Percentiles rank a stretch among this genome's conserved stretches.
phyloP scores from a whole-genome alignment of 2,797 vertebrate genomes.

The Eidolon dupreanum region DNA sequence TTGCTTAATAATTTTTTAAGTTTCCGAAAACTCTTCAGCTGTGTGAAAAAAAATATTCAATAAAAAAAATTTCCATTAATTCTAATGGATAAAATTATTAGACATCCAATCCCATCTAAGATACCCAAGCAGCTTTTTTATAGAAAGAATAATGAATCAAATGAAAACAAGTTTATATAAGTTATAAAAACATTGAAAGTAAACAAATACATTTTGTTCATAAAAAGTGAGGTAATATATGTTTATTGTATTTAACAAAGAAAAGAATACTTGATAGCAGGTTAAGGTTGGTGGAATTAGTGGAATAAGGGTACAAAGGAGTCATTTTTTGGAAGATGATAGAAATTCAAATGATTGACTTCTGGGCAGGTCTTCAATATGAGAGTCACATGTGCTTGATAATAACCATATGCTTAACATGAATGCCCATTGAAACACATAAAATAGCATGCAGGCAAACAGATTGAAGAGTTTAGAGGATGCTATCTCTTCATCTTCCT shows the following conservation, averaged over 20 bases:
- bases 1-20: not conserved
- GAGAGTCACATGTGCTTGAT: not conserved
- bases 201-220: not conserved
- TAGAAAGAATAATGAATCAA: not conserved
- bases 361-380: not conserved
- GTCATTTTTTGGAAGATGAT: not conserved
- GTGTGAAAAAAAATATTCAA: not conserved
- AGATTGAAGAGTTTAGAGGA: not conserved
- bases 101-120: not conserved
- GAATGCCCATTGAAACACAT: not conserved
- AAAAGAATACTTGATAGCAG: not conserved
- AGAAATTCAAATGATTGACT: not conserved
- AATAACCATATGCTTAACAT: not conserved
- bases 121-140: not conserved
- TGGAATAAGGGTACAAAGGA: not conserved
- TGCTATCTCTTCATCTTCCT: not conserved
- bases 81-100: not conserved
- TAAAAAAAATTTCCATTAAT: not conserved
- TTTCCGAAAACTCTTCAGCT: not conserved
- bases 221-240: not conserved
- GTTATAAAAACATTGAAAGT: not conserved
- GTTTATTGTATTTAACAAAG: not conserved
- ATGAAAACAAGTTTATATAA: not conserved
- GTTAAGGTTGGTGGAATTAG: not conserved
- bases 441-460: not conserved